Percentiles rank a stretch among this genome's conserved stretches.
These are phyloP conservation scores for Trachemys scripta DNA, from an alignment of 2,113 vertebrate genomes.

Conservation along the genomic window DNA sequence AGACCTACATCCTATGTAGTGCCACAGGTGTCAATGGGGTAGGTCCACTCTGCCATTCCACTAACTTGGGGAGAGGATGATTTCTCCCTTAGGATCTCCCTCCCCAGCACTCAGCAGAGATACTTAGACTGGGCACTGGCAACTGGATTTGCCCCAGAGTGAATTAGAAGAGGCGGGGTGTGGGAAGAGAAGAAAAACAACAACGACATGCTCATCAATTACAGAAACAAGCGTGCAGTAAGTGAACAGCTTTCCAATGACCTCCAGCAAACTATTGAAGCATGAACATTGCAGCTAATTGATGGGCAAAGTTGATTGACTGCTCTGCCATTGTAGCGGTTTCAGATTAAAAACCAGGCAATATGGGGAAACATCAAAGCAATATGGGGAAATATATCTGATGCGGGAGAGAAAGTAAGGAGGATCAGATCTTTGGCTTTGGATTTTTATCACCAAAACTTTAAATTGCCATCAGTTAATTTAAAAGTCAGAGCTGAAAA, in stretches of 20 bases:
- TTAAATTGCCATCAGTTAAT: background rate
- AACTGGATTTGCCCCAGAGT: background rate
- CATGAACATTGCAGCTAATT: slow-evolving; percentile 51
- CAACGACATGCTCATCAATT: background rate
- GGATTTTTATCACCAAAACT: background rate
- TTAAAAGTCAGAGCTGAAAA: background rate
- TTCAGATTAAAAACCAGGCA: slow-evolving; percentile 13
- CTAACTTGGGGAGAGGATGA: background rate
- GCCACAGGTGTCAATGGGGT: background rate
- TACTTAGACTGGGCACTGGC: background rate
- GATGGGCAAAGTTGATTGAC: slow-evolving; percentile 37
- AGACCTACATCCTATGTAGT: background rate
- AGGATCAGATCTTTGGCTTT: background rate
- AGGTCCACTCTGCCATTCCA: background rate
- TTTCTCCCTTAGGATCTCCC: background rate
- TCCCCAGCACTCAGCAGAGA: background rate
- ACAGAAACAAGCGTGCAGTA: background rate
- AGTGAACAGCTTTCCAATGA: slow-evolving; percentile 51
- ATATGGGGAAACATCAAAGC: background rate
- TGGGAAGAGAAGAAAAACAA: background rate
- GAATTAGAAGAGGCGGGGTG: background rate
- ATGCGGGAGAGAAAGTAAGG: background rate
- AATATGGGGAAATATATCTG: accelerated
- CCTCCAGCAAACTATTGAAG: slow-evolving; percentile 48
- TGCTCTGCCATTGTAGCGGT: background rate